A percentile compares a stretch with the other conserved stretches of the same genome.
Conservation (phyloP, 2,113 vertebrate species). For the Marmota flaviventris region DNA sequence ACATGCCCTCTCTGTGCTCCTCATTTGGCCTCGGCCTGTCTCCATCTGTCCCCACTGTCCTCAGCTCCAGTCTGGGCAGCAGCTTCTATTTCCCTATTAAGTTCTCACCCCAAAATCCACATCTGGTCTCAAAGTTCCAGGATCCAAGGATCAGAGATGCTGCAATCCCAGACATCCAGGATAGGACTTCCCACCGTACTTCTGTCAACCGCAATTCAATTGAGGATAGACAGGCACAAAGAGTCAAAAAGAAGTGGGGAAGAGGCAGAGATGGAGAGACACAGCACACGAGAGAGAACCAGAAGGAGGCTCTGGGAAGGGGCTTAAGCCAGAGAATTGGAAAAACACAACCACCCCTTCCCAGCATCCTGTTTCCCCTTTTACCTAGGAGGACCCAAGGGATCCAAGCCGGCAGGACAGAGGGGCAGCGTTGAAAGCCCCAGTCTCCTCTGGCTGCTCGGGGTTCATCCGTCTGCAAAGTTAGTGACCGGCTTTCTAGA, state of each 20-base stretch:
- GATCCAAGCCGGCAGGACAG: slow-evolving; percentile 43
- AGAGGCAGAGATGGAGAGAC: neutral
- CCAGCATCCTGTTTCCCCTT: neutral
- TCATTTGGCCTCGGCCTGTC: neutral
- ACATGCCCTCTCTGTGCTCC: neutral
- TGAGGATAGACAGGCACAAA: neutral
- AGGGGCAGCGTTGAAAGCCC: slow-evolving; percentile 52
- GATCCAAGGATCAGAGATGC: neutral
- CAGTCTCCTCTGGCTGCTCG: slow-evolving; percentile 73
- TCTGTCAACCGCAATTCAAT: neutral
- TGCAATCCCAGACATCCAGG: neutral
- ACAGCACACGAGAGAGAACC: neutral
- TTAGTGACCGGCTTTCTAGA: slow-evolving; percentile 76
- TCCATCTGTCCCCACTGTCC: neutral
- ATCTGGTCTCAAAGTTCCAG: slow-evolving; percentile 67
- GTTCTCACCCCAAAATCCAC: slow-evolving; percentile 34
- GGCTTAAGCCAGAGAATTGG: neutral
- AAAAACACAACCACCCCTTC: neutral
- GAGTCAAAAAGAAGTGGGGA: neutral
- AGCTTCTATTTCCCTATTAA: slow-evolving; percentile 25
- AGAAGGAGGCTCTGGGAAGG: neutral
- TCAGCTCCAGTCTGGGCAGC: neutral
- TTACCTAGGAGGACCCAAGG: slow-evolving; percentile 74
- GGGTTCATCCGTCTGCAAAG: slow-evolving; percentile 81
- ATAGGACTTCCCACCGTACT: neutral